Conservation (phyloP, 2,113 vertebrate species). For the Neogobius melanostomus region DNA sequence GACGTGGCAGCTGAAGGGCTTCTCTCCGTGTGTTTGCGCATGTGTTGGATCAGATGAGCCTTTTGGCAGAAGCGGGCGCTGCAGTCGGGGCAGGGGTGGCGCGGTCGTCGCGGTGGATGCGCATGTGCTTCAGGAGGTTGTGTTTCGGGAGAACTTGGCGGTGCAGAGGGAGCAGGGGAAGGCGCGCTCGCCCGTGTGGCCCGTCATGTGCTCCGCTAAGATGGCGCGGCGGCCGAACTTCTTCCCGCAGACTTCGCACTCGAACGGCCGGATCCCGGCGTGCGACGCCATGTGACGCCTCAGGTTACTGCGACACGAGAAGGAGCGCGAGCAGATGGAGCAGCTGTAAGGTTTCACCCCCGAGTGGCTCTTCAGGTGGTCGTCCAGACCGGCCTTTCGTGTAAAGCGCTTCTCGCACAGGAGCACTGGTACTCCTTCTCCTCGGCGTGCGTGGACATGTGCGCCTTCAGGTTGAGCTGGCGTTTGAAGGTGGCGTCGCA, state of each 20-base stretch:
- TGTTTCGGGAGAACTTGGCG: not conserved
- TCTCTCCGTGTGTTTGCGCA: not conserved
- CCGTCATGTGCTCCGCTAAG: not conserved
- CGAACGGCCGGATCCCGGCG: not conserved
- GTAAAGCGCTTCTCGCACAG: not conserved
- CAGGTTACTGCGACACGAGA: not conserved
- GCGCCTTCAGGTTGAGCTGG: not conserved
- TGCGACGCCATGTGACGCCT: not conserved
- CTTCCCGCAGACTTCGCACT: not conserved
- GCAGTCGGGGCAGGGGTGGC: not conserved
- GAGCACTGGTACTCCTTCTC: not conserved
- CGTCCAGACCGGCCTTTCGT: not conserved
- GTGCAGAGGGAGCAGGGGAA: not conserved
- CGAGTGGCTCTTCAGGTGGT: not conserved
- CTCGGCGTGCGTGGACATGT: not conserved
- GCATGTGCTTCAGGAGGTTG: not conserved
- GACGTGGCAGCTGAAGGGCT: not conserved
- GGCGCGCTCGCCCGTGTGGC: not conserved
- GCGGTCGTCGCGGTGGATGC: not conserved
- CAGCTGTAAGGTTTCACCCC: not conserved
- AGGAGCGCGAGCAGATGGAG: not conserved
- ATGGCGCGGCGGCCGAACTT: not conserved
- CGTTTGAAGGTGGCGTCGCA: conserved; percentile 3
- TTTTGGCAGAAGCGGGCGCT: not conserved
- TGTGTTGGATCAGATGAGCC: not conserved